phyloP scores from a whole-genome alignment of 2,888 invertebrate genomes.

The Geophilus truncorum region DNA sequence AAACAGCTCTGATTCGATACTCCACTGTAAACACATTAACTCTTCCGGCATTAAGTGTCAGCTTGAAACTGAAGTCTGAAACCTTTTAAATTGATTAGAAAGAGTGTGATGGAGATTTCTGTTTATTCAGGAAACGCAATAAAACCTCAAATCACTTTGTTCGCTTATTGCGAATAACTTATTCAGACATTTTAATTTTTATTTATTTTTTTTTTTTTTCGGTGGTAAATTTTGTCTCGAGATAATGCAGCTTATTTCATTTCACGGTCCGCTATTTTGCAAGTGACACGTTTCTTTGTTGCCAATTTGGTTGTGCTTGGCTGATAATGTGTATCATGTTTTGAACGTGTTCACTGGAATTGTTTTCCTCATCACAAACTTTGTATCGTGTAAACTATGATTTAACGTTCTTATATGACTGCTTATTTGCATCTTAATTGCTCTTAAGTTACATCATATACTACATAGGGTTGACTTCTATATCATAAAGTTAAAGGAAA shows the following conservation, averaged over 20 bases:
- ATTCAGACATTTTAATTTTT: too few species aligned
- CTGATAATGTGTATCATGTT: background rate
- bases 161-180: background rate
- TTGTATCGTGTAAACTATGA: background rate
- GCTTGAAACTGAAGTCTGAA: background rate
- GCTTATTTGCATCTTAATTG: too few species aligned
- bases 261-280: background rate
- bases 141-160: too few species aligned
- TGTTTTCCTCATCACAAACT: slow-evolving; percentile 1
- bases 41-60: background rate
- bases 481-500: too few species aligned
- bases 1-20: background rate
- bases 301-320: background rate
- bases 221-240: too few species aligned
- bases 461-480: too few species aligned
- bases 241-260: background rate
- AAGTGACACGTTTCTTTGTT: background rate
- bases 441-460: too few species aligned
- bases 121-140: too few species aligned
- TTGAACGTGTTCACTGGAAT: background rate
- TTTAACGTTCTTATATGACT: background rate
- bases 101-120: too few species aligned
- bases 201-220: too few species aligned
- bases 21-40: background rate
- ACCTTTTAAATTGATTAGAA: slow-evolving; percentile 16